Base-by-base conservation (phyloP, 2,797 vertebrate genomes). In the Limosa lapponica region DNA sequence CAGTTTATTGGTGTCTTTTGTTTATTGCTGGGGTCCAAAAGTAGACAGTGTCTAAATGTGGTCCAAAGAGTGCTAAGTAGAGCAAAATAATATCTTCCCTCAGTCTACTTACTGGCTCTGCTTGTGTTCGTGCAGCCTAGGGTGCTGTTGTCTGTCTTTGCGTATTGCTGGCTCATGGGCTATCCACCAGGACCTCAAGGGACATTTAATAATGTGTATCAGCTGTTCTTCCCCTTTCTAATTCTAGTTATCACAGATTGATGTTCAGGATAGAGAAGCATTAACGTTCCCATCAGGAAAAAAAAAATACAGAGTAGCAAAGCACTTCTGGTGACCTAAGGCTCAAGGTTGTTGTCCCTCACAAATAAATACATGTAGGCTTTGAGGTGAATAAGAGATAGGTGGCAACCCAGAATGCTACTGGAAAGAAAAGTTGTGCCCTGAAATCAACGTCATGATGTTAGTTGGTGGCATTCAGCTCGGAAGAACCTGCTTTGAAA, bases 81-180 rank as follows among this genome's bases (percentile, higher is more conserved):
- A 64, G 69, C 20, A 81, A 89, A 86, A 73, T 78, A 96, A 91
- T 96, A 66, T 77, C 37, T 52, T 90, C 25, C 37, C 36, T 94
- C 86, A 70, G 37, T n/a, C n/a, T n/a, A n/a, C n/a, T n/a, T n/a
- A n/a, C n/a, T n/a, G n/a, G n/a, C 69, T 88, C 34, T 90, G 78
- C 61, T 78, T 78, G 54, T 82, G n/a, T 70, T 89, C 34, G 5
- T 73, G 62, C 43, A 87, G 78, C 62, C 58, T 48, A n/a, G 77
- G 39, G 51, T 61, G 62, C 51, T 87, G 74, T 46, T 82, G 19
- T 28, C 57, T 90, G 57, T 51, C 49, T 90, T 75, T 57, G 57
- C n/a, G 5, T 66, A 7, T 46, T 69, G 20, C 66, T 92, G 83
- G 70, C 83, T 72, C 16, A 3, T 49, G 73, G 61, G 73, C 72